Evolutionary conservation across 2,113 vertebrate species (phyloP).

Genomic region (Loxodonta africana): DNA sequence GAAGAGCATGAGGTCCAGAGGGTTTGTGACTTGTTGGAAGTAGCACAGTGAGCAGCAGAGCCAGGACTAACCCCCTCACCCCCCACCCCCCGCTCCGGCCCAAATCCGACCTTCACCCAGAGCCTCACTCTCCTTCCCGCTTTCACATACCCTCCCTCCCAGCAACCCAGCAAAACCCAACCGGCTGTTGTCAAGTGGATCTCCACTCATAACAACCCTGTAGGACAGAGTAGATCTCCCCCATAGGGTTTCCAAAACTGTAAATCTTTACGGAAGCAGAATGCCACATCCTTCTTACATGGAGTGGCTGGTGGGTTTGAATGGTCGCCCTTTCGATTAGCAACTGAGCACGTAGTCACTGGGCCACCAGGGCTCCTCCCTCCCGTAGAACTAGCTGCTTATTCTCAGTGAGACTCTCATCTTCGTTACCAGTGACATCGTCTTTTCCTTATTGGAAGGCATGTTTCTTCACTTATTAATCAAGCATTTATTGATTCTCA

Average conservation of each 20-base stretch:
- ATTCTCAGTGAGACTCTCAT: neutral
- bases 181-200: too few species aligned
- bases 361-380: neutral
- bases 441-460: neutral
- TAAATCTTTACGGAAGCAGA: too few species aligned
- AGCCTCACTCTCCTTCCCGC: neutral
- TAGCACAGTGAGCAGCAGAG: neutral
- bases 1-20: neutral
- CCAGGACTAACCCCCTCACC: neutral
- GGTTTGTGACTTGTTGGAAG: neutral
- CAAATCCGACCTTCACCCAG: neutral
- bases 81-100: too few species aligned
- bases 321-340: too few species aligned
- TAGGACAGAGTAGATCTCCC: too few species aligned
- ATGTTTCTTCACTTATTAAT: neutral
- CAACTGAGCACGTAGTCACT: neutral
- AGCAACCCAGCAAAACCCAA: neutral
- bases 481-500: conserved; percentile 22
- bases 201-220: too few species aligned
- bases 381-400: neutral
- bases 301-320: too few species aligned
- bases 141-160: neutral
- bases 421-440: neutral
- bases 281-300: too few species aligned
- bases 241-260: too few species aligned